phyloP scores from a whole-genome alignment of 1,140 invertebrate genomes.

The Lethocerus indicus region DNA sequence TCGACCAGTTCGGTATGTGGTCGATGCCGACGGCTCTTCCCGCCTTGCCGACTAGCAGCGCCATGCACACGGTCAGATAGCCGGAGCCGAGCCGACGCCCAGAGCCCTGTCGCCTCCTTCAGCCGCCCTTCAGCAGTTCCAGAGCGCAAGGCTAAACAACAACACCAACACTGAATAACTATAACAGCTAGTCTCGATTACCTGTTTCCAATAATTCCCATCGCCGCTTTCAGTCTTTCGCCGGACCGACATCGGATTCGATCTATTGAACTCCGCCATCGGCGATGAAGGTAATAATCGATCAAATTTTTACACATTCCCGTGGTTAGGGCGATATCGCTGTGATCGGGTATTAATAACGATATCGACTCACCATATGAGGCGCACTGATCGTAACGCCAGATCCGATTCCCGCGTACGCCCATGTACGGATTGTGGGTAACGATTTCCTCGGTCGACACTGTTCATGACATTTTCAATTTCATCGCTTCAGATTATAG shows the following conservation, averaged over 20 bases:
- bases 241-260: not conserved
- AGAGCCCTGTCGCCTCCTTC: constrained; percentile 60
- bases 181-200: not conserved
- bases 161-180: not conserved
- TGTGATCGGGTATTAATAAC: not conserved
- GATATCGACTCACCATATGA: constrained; percentile 68
- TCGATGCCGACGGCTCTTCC: constrained; percentile 80
- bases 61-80: constrained; percentile 92
- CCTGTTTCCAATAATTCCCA: not conserved
- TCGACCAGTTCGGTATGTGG: constrained; percentile 76
- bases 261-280: not conserved
- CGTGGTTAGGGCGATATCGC: not conserved
- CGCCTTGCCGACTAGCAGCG: constrained; percentile 59
- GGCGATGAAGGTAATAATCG: not conserved
- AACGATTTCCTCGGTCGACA: constrained; percentile 71
- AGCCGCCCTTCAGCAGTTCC: constrained; percentile 69
- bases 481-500: constrained; percentile 58
- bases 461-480: constrained; percentile 71
- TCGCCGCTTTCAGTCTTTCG: not conserved
- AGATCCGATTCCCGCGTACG: constrained; percentile 67
- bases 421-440: constrained; percentile 68
- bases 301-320: not conserved
- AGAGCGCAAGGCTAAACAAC: constrained; percentile 79
- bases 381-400: constrained; percentile 94
- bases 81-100: constrained; percentile 95